Percentiles rank a stretch among this genome's conserved stretches.
These are phyloP conservation scores for Euzetes globulus DNA, from an alignment of 2,888 invertebrate species.

Conservation along the genomic window DNA sequence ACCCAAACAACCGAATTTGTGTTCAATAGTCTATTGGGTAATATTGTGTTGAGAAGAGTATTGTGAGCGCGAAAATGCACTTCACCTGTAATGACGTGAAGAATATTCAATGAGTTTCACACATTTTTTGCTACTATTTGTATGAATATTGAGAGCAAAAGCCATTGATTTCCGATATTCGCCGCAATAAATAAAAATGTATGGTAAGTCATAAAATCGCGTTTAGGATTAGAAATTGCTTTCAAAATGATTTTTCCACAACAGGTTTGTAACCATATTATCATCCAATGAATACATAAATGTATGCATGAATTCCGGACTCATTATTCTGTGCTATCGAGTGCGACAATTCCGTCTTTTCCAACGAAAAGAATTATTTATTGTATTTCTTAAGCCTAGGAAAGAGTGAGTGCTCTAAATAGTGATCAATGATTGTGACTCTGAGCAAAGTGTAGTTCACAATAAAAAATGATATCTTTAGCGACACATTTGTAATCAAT, in stretches of 20 bases:
- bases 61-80: background rate
- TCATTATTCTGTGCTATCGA: background rate
- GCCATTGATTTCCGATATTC: background rate
- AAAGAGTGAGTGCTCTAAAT: background rate
- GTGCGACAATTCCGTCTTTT: background rate
- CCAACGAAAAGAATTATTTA: background rate
- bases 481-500: slow-evolving; percentile 26
- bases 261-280: slow-evolving; percentile 3
- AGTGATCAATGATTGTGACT: slow-evolving; percentile 23
- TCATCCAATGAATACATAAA: background rate
- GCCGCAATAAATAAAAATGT: background rate
- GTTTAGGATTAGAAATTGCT: background rate
- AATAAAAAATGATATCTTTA: slow-evolving; percentile 23
- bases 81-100: slow-evolving; percentile 7
- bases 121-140: background rate
- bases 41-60: background rate
- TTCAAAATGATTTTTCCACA: background rate
- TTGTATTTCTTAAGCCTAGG: background rate
- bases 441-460: background rate
- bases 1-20: slow-evolving; percentile 2
- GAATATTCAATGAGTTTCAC: slow-evolving; percentile 1
- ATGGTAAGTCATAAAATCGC: background rate
- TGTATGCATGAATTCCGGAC: background rate
- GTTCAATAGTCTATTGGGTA: background rate
- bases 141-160: background rate